These are phyloP conservation scores for Lasioglossum baleicum DNA, from an alignment of 1,140 invertebrate genomes.

Conservation along the genomic window DNA sequence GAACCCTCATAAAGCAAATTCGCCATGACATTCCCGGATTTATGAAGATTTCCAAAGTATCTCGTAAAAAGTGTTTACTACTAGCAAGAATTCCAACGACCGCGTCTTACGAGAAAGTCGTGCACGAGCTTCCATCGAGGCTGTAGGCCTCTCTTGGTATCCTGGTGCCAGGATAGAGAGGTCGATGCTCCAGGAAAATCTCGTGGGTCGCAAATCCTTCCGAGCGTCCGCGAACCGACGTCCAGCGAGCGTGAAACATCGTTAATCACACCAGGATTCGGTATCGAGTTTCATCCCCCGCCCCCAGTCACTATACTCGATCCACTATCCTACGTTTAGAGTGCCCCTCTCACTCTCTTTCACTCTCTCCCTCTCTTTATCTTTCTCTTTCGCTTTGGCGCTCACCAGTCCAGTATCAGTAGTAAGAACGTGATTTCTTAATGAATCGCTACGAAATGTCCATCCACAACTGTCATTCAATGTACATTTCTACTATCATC, in stretches of 20 bases:
- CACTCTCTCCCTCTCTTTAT: no score
- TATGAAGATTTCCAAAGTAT: constrained; percentile 61
- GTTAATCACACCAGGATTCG: constrained; percentile 77
- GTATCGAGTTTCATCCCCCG: constrained; percentile 78
- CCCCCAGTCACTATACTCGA: constrained; percentile 25
- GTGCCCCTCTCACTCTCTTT: neutral
- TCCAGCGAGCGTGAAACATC: constrained; percentile 74
- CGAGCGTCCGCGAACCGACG: constrained; percentile 67
- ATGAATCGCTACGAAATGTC: neutral
- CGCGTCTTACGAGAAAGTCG: constrained; percentile 57
- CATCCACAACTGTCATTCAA: no score
- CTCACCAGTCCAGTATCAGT: constrained; percentile 16
- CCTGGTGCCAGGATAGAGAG: constrained; percentile 50
- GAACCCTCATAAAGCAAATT: constrained; percentile 47
- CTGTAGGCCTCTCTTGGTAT: constrained; percentile 26
- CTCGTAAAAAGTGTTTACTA: constrained; percentile 58
- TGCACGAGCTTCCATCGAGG: constrained; percentile 49
- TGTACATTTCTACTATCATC: no score
- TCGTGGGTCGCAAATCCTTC: constrained; percentile 75
- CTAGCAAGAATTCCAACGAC: constrained; percentile 54
- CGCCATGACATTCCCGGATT: constrained; percentile 53
- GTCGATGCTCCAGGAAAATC: constrained; percentile 73
- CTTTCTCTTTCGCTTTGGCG: neutral
- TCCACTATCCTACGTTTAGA: constrained; percentile 40
- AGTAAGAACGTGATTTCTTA: constrained; percentile 14